phyloP scores from a whole-genome alignment of 2,888 invertebrate species.

The Gandaritis pyraliata region DNA sequence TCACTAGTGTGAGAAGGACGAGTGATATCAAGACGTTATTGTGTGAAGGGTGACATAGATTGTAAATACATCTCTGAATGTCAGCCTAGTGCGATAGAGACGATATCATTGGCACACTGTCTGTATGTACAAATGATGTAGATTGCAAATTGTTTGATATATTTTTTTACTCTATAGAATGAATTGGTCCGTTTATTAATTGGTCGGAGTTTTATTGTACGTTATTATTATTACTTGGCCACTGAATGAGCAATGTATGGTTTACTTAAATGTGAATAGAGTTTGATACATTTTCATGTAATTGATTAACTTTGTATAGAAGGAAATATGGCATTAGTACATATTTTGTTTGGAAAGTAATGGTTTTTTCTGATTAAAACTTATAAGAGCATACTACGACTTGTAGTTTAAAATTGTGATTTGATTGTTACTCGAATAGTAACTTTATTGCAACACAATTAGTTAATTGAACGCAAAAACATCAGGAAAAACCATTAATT shows the following conservation, averaged over 20 bases:
- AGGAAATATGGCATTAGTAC: not conserved
- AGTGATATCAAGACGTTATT: constrained; percentile 8
- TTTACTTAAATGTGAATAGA: constrained; percentile 16
- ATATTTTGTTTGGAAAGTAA: constrained; percentile 16
- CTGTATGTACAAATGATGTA: constrained; percentile 22
- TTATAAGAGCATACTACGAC: not conserved
- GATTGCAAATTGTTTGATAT: constrained; percentile 22
- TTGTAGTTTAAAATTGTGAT: constrained; percentile 14
- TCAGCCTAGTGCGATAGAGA: not conserved
- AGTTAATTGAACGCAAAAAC: constrained; percentile 13
- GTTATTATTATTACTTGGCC: constrained; percentile 21
- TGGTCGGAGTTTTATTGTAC: constrained; percentile 19
- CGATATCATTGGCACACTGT: constrained; percentile 16
- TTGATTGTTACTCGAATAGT: constrained; percentile 18
- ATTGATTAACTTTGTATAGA: constrained; percentile 16
- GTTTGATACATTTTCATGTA: constrained; percentile 21
- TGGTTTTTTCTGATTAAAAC: constrained; percentile 17
- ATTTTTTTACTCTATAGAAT: constrained; percentile 26
- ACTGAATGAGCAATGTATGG: constrained; percentile 18
- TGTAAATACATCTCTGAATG: constrained; percentile 7
- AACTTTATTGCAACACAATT: constrained; percentile 14
- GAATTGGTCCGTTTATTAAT: constrained; percentile 15
- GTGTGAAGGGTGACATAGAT: constrained; percentile 9
- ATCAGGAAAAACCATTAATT: constrained; percentile 15
- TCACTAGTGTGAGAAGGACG: constrained; percentile 20